These are phyloP conservation scores for Gambelia wislizenii DNA, from an alignment of 2,797 vertebrate species.

Conservation along the genomic window DNA sequence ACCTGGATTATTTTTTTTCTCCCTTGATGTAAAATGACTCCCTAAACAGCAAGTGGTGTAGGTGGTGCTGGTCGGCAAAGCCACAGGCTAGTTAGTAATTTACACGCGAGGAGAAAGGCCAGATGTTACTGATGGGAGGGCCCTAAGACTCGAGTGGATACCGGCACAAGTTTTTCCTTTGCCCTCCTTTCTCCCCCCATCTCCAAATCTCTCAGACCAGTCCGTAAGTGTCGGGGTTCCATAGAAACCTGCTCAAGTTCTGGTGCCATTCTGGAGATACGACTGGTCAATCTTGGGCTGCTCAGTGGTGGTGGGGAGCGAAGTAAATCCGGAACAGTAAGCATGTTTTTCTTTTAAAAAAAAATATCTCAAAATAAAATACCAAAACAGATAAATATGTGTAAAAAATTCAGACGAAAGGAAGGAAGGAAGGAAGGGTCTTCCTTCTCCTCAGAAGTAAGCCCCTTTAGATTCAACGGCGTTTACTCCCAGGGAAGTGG, in stretches of 20 bases:
- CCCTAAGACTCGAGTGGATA: constrained; percentile 38
- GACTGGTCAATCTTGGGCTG: too few relatives aligned
- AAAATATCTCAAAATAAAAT: too few relatives aligned
- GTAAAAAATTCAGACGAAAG: too few relatives aligned
- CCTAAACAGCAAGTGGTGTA: constrained; percentile 61
- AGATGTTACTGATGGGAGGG: constrained; percentile 48
- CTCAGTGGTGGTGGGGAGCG: too few relatives aligned
- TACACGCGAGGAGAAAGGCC: constrained; percentile 57
- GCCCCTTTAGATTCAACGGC: not conserved
- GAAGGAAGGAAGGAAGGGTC: constrained; percentile 22
- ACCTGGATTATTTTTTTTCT: constrained; percentile 39
- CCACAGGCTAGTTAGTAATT: constrained; percentile 49
- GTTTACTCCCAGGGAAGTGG: not conserved
- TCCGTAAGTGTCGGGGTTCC: too few relatives aligned
- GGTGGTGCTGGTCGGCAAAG: constrained; percentile 63
- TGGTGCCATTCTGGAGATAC: too few relatives aligned
- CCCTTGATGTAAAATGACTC: constrained; percentile 47
- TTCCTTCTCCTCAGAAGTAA: not conserved
- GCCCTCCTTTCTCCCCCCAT: not conserved
- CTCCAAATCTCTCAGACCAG: too few relatives aligned
- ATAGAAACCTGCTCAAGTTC: too few relatives aligned
- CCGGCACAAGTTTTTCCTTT: constrained; percentile 32
- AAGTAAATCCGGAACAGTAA: too few relatives aligned
- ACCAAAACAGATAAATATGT: not conserved
- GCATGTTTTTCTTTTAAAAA: too few relatives aligned